Base-by-base conservation (phyloP, 23 tunicate genomes). In the Trididemnum miniatum region DNA sequence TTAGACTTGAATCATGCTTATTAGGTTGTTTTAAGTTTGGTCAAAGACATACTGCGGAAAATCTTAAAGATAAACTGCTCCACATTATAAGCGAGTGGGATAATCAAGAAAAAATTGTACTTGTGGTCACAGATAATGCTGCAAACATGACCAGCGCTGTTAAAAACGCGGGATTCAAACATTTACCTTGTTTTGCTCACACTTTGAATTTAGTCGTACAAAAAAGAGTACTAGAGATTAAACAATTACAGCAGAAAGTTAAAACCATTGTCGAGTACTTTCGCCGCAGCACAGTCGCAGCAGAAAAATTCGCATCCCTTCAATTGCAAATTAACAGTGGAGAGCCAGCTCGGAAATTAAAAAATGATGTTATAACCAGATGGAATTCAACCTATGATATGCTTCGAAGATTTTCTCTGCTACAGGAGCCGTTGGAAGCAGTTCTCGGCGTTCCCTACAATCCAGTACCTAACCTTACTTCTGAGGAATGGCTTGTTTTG, bases 151-250 rank as follows among this genome's bases (percentile, higher is more conserved):
- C 23, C 5, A 62, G 23, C 27, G 28, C 69, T 24, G 69, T 62
- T 15, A 62, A 62, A 62, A 62, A 15, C 27, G 69, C 69, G 27
- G 23, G 23, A 27, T 62, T 62, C 23, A 62, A 62, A 23, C 69
- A 62, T 62, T 62, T 62, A 62, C 23, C 69, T 27, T 62, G 69
- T 27, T 62, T 62, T 62, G 69, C 69, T 62, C 69, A 23, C 69
- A 62, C 27, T 62, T 27, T 62, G 28, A 62, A 62, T 23, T 62
- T 62, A 62, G 69, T 62, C 20, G 69, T 62, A 27, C 69, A 62
- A 62, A 62, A 62, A 23, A 27, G 69, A 15, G 28, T 62, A 15
- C 69, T 62, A 27, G 27, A 62, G 23, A 24, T 62, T 62, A 23
- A 15, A 27, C 69, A 24, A 24, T 62, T 15, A 27, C 69, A 23